phyloP scores from a whole-genome alignment of 2,888 invertebrate species.

The Venusia cambrica region DNA sequence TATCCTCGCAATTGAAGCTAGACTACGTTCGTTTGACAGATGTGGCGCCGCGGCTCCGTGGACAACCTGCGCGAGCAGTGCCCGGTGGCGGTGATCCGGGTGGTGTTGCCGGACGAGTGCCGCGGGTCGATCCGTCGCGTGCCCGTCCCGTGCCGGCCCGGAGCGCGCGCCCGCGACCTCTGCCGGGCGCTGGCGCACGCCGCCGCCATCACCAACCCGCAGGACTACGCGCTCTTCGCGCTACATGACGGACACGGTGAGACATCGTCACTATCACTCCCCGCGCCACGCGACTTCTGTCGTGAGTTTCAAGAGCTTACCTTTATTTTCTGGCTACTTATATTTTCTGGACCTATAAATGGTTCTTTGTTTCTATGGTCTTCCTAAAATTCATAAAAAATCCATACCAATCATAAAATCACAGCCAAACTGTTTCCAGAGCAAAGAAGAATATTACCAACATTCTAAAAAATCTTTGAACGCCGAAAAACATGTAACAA shows the following conservation, averaged over 20 bases:
- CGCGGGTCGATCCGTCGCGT: constrained; percentile 95
- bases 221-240: constrained; percentile 96
- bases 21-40: too few relatives aligned
- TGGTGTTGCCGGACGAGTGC: constrained; percentile 96
- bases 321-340: too few relatives aligned
- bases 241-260: constrained; percentile 94
- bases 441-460: too few relatives aligned
- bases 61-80: constrained; percentile 46
- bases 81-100: constrained; percentile 85
- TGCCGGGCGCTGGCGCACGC: constrained; percentile 97
- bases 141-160: constrained; percentile 95
- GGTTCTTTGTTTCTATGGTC: too few relatives aligned
- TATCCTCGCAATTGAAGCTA: too few relatives aligned
- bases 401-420: too few relatives aligned
- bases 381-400: too few relatives aligned
- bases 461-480: too few relatives aligned
- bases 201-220: constrained; percentile 96
- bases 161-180: constrained; percentile 95
- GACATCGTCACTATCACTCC: constrained; percentile 15
- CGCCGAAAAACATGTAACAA: too few relatives aligned
- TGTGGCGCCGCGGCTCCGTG: constrained; percentile 79
- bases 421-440: too few relatives aligned
- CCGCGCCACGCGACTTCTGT: too few relatives aligned
- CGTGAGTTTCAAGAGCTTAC: constrained; percentile 5
- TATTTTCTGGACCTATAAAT: too few relatives aligned